These are phyloP conservation scores for Apamea epomidion DNA, from an alignment of 2,888 invertebrate genomes.

Conservation along the genomic window DNA sequence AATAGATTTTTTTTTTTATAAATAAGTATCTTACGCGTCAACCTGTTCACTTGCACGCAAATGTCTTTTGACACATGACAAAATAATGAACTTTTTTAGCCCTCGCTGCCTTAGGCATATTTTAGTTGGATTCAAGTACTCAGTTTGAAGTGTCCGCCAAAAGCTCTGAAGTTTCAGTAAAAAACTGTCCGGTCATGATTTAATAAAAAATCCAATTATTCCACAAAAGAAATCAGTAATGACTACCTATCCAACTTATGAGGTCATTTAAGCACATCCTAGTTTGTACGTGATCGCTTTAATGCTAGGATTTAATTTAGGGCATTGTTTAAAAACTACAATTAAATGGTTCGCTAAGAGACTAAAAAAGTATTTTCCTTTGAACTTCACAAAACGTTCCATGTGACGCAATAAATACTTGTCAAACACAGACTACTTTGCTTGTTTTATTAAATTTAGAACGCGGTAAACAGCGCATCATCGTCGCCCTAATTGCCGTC, in stretches of 20 bases:
- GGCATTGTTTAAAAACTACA: slow-evolving; percentile 27
- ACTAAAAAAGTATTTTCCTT: not conserved
- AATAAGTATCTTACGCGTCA: slow-evolving; percentile 6
- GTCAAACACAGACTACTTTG: slow-evolving; percentile 38
- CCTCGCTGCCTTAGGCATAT: slow-evolving; percentile 28
- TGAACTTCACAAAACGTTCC: slow-evolving; percentile 15
- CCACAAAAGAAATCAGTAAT: slow-evolving; percentile 71
- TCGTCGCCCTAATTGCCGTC: slow-evolving; percentile 67
- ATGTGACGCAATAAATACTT: slow-evolving; percentile 42
- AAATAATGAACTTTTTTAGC: slow-evolving; percentile 30
- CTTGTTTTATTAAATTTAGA: slow-evolving; percentile 68
- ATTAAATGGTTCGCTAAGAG: not conserved
- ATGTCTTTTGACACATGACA: slow-evolving; percentile 36
- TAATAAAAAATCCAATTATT: slow-evolving; percentile 73
- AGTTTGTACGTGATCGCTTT: slow-evolving; percentile 69
- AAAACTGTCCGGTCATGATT: slow-evolving; percentile 68
- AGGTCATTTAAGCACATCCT: slow-evolving; percentile 69
- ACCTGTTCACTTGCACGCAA: slow-evolving; percentile 11
- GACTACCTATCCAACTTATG: slow-evolving; percentile 64
- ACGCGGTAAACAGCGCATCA: slow-evolving; percentile 64
- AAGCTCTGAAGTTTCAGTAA: slow-evolving; percentile 55
- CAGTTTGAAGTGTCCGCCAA: slow-evolving; percentile 43
- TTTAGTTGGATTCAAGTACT: slow-evolving; percentile 40
- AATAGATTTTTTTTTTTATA: slow-evolving; percentile 4
- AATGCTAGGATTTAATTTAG: slow-evolving; percentile 59